A percentile compares a stretch with the other conserved stretches of the same genome.
Conservation (phyloP, 2,888 invertebrate species). For the Folsomia manolachei region DNA sequence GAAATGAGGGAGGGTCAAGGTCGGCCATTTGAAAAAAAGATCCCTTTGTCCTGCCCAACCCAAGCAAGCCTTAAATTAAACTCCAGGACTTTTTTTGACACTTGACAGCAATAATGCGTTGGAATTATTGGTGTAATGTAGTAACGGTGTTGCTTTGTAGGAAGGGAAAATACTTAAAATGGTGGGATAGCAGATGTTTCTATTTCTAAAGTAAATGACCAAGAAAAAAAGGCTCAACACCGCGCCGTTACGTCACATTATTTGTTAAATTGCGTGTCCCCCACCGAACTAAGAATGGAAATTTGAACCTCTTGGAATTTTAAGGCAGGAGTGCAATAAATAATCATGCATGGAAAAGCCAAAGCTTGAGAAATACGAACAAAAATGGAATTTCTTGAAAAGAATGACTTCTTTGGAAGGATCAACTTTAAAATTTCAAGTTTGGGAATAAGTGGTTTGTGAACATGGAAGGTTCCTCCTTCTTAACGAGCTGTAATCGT, state of each 20-base stretch:
- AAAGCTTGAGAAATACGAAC: too few species aligned
- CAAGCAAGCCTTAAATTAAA: not conserved
- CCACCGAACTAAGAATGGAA: not conserved
- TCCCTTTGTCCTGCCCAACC: not conserved
- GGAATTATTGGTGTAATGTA: too few species aligned
- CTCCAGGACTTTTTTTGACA: not conserved
- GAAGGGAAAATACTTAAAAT: not conserved
- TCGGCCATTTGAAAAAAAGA: not conserved
- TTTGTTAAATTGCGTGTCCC: not conserved
- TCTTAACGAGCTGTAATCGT: not conserved
- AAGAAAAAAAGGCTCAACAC: not conserved
- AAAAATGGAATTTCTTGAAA: not conserved
- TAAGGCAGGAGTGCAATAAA: not conserved
- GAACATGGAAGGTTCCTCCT: not conserved
- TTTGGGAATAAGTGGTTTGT: not conserved
- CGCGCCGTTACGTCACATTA: not conserved
- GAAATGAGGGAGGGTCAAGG: not conserved
- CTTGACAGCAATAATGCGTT: not conserved
- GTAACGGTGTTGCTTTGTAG: not conserved
- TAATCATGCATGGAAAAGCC: slow-evolving; percentile 6
- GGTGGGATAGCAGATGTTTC: not conserved
- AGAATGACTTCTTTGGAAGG: not conserved
- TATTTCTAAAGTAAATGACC: not conserved
- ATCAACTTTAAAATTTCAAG: not conserved
- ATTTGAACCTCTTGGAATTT: not conserved